These are phyloP conservation scores for Cepaea nemoralis DNA, from an alignment of 1,140 invertebrate species.

Conservation along the genomic window DNA sequence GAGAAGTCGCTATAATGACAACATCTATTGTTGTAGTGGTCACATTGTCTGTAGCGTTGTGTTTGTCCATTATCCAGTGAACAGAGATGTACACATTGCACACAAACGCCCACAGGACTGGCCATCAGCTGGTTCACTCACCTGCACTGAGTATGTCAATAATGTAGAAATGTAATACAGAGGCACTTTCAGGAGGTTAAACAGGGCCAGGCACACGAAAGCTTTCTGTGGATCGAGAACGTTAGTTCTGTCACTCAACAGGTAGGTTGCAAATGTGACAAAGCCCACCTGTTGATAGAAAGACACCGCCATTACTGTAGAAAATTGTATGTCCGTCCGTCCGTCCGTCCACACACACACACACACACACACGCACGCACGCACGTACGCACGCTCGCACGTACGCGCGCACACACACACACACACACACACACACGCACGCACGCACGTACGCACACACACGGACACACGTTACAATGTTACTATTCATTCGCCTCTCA, in stretches of 20 bases:
- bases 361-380: not conserved
- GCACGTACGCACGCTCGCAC: not conserved
- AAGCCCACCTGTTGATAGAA: slow-evolving; percentile 73
- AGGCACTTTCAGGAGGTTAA: slow-evolving; percentile 97
- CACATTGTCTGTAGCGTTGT: slow-evolving; percentile 69
- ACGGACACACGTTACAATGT: no score
- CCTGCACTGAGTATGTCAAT: slow-evolving; percentile 71
- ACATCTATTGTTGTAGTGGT: no score
- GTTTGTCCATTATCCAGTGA: no score
- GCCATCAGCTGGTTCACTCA: no score
- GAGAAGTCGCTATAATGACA: not conserved
- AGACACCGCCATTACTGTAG: no score
- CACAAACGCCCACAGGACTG: not conserved
- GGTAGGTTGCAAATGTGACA: slow-evolving; percentile 78
- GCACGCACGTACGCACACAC: not conserved
- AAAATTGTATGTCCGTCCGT: no score
- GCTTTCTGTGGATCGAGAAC: slow-evolving; percentile 75
- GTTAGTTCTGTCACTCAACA: slow-evolving; percentile 70
- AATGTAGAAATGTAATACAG: slow-evolving; percentile 76
- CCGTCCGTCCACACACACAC: no score
- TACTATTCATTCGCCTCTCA: no score
- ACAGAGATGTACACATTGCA: not conserved
- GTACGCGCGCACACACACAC: slow-evolving; percentile 7
- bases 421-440: slow-evolving; percentile 19
- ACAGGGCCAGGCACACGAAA: slow-evolving; percentile 96